phyloP scores from a whole-genome alignment of 2,113 vertebrate genomes.

The Clarias gariepinus region DNA sequence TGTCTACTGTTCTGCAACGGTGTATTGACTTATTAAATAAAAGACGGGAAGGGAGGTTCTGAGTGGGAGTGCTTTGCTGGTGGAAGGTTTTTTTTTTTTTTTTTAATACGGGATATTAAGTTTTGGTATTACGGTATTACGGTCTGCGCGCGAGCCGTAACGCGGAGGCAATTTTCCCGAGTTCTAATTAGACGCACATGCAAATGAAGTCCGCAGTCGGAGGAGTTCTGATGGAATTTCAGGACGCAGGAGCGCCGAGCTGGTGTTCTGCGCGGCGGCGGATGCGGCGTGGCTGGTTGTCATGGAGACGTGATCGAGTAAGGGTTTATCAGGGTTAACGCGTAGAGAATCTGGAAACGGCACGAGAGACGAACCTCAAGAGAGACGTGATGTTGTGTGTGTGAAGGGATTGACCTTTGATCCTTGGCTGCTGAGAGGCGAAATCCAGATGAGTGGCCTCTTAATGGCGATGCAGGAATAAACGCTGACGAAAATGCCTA shows the following conservation, averaged over 20 bases:
- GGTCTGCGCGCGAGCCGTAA: slow-evolving; percentile 63
- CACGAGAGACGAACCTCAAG: not conserved
- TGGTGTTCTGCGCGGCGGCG: slow-evolving; percentile 69
- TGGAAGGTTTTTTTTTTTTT: not conserved
- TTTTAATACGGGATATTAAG: slow-evolving; percentile 48
- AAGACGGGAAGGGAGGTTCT: slow-evolving; percentile 53
- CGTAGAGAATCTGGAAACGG: slow-evolving; percentile 10
- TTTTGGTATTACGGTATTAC: slow-evolving; percentile 57
- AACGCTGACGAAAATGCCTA: not conserved
- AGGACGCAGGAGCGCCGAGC: slow-evolving; percentile 84
- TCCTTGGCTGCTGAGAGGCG: not conserved
- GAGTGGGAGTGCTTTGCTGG: slow-evolving; percentile 31
- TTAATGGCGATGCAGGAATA: not conserved
- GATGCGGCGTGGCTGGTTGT: slow-evolving; percentile 71
- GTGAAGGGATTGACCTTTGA: slow-evolving; percentile 1
- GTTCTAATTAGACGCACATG: slow-evolving; percentile 85
- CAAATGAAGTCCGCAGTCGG: slow-evolving; percentile 84
- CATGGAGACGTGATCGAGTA: slow-evolving; percentile 71
- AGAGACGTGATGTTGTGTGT: not conserved
- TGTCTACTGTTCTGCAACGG: slow-evolving; percentile 70
- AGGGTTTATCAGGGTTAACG: slow-evolving; percentile 32
- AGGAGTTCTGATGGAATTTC: slow-evolving; percentile 88
- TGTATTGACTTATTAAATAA: slow-evolving; percentile 84
- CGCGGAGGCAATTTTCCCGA: slow-evolving; percentile 77
- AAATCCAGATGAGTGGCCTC: slow-evolving; percentile 34